Percentiles rank a stretch among this genome's conserved stretches.
These are phyloP conservation scores for Mirounga angustirostris DNA, from an alignment of 2,113 vertebrate genomes.

Conservation along the genomic window DNA sequence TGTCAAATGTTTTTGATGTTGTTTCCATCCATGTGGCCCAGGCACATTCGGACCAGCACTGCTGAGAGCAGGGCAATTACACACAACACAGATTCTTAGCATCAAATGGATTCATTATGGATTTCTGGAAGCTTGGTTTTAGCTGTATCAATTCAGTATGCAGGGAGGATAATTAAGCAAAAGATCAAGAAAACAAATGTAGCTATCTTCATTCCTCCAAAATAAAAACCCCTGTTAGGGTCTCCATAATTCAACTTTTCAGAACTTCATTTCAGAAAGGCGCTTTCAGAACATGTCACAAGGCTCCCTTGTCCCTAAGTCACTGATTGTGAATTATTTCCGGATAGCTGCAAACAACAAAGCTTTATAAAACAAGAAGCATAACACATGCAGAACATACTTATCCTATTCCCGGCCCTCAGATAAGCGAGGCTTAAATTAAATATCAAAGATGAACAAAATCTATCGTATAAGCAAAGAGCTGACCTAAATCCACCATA, in stretches of 20 bases:
- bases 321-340: conserved; percentile 9
- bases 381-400: neutral
- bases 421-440: conserved; percentile 59
- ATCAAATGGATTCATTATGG: neutral
- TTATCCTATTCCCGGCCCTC: neutral
- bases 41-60: neutral
- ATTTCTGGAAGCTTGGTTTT: conserved; percentile 65
- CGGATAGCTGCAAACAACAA: neutral
- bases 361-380: neutral
- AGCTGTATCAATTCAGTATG: conserved; percentile 36
- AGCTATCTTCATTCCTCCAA: conserved; percentile 72
- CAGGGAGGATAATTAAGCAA: conserved; percentile 58
- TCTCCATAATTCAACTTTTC: conserved; percentile 75
- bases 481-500: conserved; percentile 63
- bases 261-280: conserved; percentile 23
- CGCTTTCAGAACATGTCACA: neutral
- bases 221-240: conserved; percentile 58
- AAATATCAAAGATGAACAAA: conserved; percentile 27
- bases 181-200: conserved; percentile 65
- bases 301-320: conserved; percentile 54
- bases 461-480: conserved; percentile 7
- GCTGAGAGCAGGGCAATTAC: conserved; percentile 50
- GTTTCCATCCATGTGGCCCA: conserved; percentile 30
- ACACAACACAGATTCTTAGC: neutral
- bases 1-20: conserved; percentile 59